Evolutionary conservation across 2,888 invertebrate genomes (phyloP), one percentile per base, ranked within the genome.

Genomic region (Rhagonycha fulva): DNA sequence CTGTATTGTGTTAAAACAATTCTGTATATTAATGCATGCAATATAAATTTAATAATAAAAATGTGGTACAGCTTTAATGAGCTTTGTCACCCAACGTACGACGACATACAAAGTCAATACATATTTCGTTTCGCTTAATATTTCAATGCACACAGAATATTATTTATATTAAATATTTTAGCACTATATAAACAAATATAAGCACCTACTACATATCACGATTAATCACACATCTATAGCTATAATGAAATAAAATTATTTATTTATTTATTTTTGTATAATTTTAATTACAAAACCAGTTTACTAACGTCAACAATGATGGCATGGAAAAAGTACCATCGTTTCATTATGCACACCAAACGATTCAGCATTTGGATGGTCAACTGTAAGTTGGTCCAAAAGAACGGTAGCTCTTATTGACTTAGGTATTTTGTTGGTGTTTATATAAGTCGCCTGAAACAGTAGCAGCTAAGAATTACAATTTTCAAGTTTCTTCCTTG

Each of bases 401-500:
- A 72, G 67, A 60, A 14, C 74, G 60, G 74, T 60, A 63, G 74
- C 66, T 67, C 14, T 60, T 74, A 67, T 74, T 74, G 70, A 74
- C 74, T 74, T 70, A 74, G 62, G 74, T 60, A 66, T 74, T 66
- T 70, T 24, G 70, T 70, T 66, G 62, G 61, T 66, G 63, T 66
- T 66, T 66, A 66, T 26, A 66, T 66, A 74, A 69, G 67, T 26
- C 32, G 66, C 47, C 26, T 26, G 62, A 74, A 74, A 74, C 74
- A 24, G 74, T 74, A 74, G 74, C 74, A 47, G 30, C 14, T 26
- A 74, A 66, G 11, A 66, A 66, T 66, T 66, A 24, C 24, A 14
- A 24, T 66, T 66, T 66, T 66, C 24, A 63, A 63, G 63, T 63
- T 23, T 19, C 23, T 62, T n/a, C 47, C 2, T 9, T 47, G 47